Conservation (phyloP, 2,888 invertebrate genomes). For the Diachrysia chrysitis region DNA sequence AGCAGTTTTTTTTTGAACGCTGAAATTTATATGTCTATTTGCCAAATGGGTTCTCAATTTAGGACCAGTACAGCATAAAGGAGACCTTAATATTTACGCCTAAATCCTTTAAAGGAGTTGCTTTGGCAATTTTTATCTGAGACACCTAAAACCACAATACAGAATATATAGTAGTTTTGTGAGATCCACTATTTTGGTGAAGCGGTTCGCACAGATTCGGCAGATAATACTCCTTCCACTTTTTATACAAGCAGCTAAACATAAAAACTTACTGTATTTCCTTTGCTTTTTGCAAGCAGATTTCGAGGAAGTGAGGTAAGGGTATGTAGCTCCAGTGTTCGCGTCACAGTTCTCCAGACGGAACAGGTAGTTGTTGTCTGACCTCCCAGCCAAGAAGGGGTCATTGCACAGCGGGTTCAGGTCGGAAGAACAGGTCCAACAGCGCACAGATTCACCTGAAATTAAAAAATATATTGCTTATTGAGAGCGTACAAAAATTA, state of each 20-base stretch:
- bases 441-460: slow-evolving; percentile 91
- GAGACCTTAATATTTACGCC: background rate
- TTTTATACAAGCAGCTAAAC: background rate
- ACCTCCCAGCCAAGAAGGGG: slow-evolving; percentile 91
- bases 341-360: slow-evolving; percentile 86
- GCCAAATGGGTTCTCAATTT: background rate
- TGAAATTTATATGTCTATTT: too few relatives aligned
- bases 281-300: slow-evolving; percentile 93
- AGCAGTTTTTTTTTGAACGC: too few relatives aligned
- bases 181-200: too few relatives aligned
- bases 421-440: slow-evolving; percentile 94
- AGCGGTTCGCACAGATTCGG: too few relatives aligned
- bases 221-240: too few relatives aligned
- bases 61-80: background rate
- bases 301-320: slow-evolving; percentile 85
- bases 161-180: too few relatives aligned
- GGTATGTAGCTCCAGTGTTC: slow-evolving; percentile 83
- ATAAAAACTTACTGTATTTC: slow-evolving; percentile 91
- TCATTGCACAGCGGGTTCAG: slow-evolving; percentile 92
- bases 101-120: too few relatives aligned
- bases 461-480: slow-evolving; percentile 56
- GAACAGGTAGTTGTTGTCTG: slow-evolving; percentile 83
- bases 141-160: too few relatives aligned
- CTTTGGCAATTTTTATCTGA: too few relatives aligned
- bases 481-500: background rate